Evolutionary conservation across 30 jellyfish, hydroid and myxozoan species (phyloP), one percentile per base, ranked within the genome.

Genomic region (Aurelia aurita): DNA sequence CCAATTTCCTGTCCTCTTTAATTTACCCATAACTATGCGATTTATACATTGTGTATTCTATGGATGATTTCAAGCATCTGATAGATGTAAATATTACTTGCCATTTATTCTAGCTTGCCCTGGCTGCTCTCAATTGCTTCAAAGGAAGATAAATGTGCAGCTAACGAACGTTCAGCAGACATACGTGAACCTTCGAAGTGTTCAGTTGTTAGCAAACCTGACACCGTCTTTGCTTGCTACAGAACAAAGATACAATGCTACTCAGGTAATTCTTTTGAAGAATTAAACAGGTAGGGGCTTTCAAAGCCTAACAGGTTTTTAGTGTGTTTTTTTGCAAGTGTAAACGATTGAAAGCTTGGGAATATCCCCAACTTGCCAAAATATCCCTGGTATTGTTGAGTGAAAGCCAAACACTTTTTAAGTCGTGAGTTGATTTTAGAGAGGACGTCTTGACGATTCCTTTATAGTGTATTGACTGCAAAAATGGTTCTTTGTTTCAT

Each of bases 71-170:
- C 13, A 2, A 5, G 51, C 53, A 61, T 23, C 53, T 0, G n/a
- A 28, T 5, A 6, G 19, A 54, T 35, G 28, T 35, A 39, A 44
- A 27, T 19, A n/a, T 14, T 39, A 57, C 16, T 44, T 43, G 5
- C 15, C 67, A 46, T 15, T 22, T 13, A 0, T 82, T 82, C n/a
- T 74, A 91, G 97, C 97, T 22, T 91, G 97, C 57, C 93, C 90
- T 18, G 79, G 71, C 46, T 91, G 97, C 62, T 61, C 97, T 20
- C 93, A 73, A 77, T 64, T 91, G 82, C 93, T 91, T 32, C 97
- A 91, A 32, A 60, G 89, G 58, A 84, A 83, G 61, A 34, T 67
- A 22, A 83, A 91, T 63, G 68, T 25, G 67, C 76, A 66, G 59
- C n/a, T 8, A 23, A 22, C 69, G 6, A 81, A 58, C 39, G 49